A percentile compares a stretch with the other conserved stretches of the same genome.
Evolutionary conservation across 1,140 invertebrate species (phyloP).

Genomic region (Aphelinus certus): DNA sequence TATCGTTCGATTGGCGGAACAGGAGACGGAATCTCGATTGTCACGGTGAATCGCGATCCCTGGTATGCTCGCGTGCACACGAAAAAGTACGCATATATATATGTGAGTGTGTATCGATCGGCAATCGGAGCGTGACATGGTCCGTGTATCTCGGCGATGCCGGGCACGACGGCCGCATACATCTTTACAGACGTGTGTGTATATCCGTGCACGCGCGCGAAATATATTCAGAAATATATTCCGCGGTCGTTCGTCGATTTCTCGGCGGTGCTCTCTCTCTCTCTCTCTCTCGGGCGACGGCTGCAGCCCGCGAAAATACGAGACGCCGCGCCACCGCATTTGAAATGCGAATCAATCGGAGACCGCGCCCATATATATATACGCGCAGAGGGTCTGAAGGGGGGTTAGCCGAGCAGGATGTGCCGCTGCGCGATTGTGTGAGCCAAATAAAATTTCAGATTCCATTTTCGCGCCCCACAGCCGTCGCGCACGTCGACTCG

Average conservation of each 20-base stretch:
- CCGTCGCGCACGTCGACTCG: not conserved
- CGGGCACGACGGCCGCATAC: too few relatives aligned
- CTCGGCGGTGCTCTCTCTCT: not conserved
- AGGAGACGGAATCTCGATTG: too few relatives aligned
- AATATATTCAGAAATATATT: slow-evolving; percentile 55
- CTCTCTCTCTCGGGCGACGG: not conserved
- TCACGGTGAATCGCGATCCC: too few relatives aligned
- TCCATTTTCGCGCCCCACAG: slow-evolving; percentile 27
- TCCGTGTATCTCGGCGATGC: too few relatives aligned
- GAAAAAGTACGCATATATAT: too few relatives aligned
- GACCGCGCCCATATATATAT: too few relatives aligned
- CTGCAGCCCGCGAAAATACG: slow-evolving; percentile 32
- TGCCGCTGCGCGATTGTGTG: slow-evolving; percentile 17
- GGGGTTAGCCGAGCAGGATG: not conserved
- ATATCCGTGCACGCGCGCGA: slow-evolving; percentile 4
- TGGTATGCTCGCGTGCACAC: too few relatives aligned
- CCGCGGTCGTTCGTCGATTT: slow-evolving; percentile 32
- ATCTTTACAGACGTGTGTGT: not conserved
- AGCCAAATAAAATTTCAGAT: slow-evolving; percentile 43
- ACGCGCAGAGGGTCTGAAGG: too few relatives aligned
- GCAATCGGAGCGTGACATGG: too few relatives aligned
- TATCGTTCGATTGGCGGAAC: too few relatives aligned
- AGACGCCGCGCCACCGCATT: slow-evolving; percentile 18
- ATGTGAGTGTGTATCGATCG: too few relatives aligned
- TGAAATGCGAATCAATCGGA: slow-evolving; percentile 45